Evolutionary conservation across 2,797 vertebrate species (phyloP).

Genomic region (Jordanella pulchra): DNA sequence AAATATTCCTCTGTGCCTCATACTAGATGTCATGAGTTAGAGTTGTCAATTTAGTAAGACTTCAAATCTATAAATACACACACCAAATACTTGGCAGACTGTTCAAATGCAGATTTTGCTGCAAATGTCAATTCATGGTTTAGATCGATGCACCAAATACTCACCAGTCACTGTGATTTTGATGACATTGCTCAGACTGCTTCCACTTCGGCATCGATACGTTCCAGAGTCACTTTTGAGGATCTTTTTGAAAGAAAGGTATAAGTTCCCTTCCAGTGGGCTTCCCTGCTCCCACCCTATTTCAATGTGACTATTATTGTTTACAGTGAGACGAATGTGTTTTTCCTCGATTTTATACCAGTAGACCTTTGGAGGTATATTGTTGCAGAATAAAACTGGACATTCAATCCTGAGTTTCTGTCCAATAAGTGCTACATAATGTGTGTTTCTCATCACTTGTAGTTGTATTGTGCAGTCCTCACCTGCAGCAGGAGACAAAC

Average conservation of each 20-base stretch:
- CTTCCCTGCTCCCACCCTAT: neutral
- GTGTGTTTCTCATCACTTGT: neutral
- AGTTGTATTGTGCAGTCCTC: neutral
- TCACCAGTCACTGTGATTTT: neutral
- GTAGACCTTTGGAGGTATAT: neutral
- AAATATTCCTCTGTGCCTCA: too few species aligned
- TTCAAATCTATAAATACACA: too few species aligned
- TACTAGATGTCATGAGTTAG: too few species aligned
- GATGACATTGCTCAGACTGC: fast-evolving
- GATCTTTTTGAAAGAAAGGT: slow-evolving; percentile 1
- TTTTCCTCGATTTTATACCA: neutral
- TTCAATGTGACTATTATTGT: neutral
- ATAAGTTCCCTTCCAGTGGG: fast-evolving
- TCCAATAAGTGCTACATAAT: neutral
- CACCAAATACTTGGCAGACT: too few species aligned
- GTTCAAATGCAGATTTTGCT: too few species aligned
- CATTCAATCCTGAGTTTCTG: slow-evolving; percentile 5
- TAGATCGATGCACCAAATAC: neutral
- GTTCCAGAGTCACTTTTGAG: neutral
- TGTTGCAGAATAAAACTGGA: neutral
- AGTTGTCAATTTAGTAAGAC: too few species aligned
- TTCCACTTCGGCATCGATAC: neutral
- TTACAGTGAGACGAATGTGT: fast-evolving
- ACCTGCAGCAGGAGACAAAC: neutral
- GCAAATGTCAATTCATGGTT: too few species aligned